phyloP scores from a whole-genome alignment of 2,888 invertebrate genomes.

The Horisme vitalbata region DNA sequence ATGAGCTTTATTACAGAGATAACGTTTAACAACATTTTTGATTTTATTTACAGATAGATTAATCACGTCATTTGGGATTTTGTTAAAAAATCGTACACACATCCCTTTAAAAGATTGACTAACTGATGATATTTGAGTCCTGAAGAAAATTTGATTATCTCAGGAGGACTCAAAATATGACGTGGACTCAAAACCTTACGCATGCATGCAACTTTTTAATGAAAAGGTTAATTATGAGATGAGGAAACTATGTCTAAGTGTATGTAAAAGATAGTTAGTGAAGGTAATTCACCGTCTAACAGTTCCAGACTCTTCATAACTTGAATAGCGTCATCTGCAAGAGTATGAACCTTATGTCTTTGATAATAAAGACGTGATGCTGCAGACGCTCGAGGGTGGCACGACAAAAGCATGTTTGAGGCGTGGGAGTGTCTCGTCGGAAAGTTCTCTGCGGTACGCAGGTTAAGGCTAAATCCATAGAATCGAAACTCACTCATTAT shows the following conservation, averaged over 20 bases:
- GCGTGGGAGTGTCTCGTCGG: constrained; percentile 8
- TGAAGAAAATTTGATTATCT: too few relatives aligned
- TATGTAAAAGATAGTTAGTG: constrained; percentile 4
- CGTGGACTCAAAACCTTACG: too few relatives aligned
- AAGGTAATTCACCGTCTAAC: constrained; percentile 7
- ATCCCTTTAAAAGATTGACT: too few relatives aligned
- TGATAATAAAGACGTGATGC: not conserved
- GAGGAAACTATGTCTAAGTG: constrained; percentile 2
- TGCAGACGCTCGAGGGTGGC: not conserved
- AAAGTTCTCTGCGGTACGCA: not conserved
- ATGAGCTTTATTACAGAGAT: too few relatives aligned
- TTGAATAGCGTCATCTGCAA: not conserved
- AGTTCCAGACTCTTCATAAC: constrained; percentile 4
- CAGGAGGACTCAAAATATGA: too few relatives aligned
- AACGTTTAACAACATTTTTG: too few relatives aligned
- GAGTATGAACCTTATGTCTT: not conserved
- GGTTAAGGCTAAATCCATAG: not conserved
- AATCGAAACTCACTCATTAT: constrained; percentile 1
- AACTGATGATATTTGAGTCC: too few relatives aligned
- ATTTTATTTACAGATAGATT: too few relatives aligned
- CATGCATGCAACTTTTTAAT: too few relatives aligned
- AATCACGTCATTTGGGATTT: too few relatives aligned
- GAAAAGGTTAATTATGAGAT: not conserved
- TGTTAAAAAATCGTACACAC: too few relatives aligned
- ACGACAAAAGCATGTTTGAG: constrained; percentile 9